Evolutionary conservation across 2,797 vertebrate species (phyloP).

Genomic region (Halcyon badia): DNA sequence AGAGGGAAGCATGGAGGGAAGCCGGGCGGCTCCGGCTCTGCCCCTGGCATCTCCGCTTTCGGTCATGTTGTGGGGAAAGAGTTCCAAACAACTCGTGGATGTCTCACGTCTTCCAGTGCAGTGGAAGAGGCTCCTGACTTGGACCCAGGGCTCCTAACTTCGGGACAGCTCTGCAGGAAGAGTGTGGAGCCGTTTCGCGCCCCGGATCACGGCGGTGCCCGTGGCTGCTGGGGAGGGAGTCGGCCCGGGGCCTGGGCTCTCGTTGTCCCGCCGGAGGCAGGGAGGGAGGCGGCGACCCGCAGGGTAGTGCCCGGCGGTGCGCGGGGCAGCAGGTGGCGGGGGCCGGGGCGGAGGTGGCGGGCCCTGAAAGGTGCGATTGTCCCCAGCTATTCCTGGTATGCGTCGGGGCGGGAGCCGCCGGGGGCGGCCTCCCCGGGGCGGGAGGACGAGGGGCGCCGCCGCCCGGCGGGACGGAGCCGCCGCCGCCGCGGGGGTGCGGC

Average conservation of each 20-base stretch:
- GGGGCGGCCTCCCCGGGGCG: background rate
- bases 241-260: no score
- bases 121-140: background rate
- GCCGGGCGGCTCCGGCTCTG: background rate
- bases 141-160: background rate
- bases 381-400: conserved; percentile 71
- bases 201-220: background rate
- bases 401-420: conserved; percentile 13
- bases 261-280: background rate
- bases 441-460: background rate
- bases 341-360: background rate
- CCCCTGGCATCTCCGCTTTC: background rate
- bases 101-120: accelerated
- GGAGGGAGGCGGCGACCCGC: background rate
- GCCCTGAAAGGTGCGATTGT: conserved; percentile 64
- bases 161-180: background rate
- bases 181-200: accelerated
- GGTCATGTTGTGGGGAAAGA: background rate
- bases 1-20: background rate
- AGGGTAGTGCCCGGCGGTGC: background rate
- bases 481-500: no score
- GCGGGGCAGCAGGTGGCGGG: background rate
- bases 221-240: background rate
- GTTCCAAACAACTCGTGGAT: background rate
- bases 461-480: no score